Percentiles rank a stretch among this genome's conserved stretches.
Evolutionary conservation across 2,113 vertebrate genomes (phyloP).

Genomic region (Trichomycterus rosablanca): DNA sequence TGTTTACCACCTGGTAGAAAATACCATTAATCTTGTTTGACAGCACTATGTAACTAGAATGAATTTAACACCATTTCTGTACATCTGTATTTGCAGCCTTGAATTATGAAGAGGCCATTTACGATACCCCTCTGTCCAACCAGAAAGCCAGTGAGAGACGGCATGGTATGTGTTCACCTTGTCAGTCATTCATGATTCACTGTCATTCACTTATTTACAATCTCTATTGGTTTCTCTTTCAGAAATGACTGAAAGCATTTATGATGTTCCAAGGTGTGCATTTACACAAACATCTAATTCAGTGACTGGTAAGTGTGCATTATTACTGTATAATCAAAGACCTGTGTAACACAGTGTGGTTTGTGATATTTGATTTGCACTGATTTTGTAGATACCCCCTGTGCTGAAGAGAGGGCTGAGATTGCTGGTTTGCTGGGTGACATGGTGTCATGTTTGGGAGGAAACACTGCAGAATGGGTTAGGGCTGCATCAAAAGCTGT

Average conservation of each 20-base stretch:
- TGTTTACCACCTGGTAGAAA: neutral
- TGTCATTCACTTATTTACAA: neutral
- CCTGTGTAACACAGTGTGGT: neutral
- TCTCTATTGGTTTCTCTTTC: neutral
- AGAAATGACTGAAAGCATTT: conserved; percentile 55
- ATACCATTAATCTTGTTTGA: too few species aligned
- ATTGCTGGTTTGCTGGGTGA: conserved; percentile 34
- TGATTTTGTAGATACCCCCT: conserved; percentile 48
- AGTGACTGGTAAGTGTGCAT: conserved; percentile 42
- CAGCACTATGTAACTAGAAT: too few species aligned
- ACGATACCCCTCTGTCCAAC: conserved; percentile 53
- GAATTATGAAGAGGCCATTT: conserved; percentile 43
- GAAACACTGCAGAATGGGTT: conserved; percentile 7
- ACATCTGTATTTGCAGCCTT: conserved; percentile 10
- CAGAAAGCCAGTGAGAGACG: conserved; percentile 6
- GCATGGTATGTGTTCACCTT: conserved; percentile 42
- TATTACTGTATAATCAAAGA: too few species aligned
- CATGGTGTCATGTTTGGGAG: conserved; percentile 39
- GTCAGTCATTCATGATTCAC: neutral
- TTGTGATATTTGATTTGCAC: conserved; percentile 28
- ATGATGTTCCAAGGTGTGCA: conserved; percentile 59
- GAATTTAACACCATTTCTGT: too few species aligned
- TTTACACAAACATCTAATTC: conserved; percentile 38
- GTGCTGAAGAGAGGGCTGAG: conserved; percentile 7
- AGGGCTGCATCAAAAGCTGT: neutral